Percentiles rank a stretch among this genome's conserved stretches.
phyloP scores from a whole-genome alignment of 2,888 invertebrate genomes.

The Hirtodrosophila cameraria region DNA sequence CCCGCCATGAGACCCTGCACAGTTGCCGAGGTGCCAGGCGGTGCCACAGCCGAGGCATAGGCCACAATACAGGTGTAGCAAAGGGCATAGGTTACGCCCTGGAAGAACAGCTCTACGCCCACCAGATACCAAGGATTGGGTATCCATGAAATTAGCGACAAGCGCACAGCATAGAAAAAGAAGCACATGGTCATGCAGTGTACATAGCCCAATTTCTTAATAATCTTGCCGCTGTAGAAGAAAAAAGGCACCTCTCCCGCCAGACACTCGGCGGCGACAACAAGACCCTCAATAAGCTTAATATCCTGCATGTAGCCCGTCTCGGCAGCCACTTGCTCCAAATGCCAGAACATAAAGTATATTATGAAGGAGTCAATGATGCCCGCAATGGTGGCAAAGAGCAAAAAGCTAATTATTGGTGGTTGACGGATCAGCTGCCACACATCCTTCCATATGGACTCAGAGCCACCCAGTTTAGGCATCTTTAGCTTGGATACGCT shows the following conservation, averaged over 20 bases:
- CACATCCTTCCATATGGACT: conserved; percentile 89
- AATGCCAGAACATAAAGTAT: conserved; percentile 93
- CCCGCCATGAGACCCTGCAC: conserved; percentile 94
- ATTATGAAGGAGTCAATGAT: conserved; percentile 92
- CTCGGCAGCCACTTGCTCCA: conserved; percentile 89
- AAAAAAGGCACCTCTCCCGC: conserved; percentile 92
- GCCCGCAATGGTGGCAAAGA: conserved; percentile 90
- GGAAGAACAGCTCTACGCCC: conserved; percentile 91
- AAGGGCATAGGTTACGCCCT: conserved; percentile 94
- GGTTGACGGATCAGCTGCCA: conserved; percentile 87
- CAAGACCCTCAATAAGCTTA: conserved; percentile 91
- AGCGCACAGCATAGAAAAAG: conserved; percentile 89
- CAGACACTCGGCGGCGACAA: conserved; percentile 91
- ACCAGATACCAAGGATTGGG: conserved; percentile 93
- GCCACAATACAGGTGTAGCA: conserved; percentile 93
- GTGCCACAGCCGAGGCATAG: conserved; percentile 88
- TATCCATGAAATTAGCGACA: conserved; percentile 90
- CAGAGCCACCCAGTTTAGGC: conserved; percentile 88
- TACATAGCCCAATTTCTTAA: conserved; percentile 91
- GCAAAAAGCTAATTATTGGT: conserved; percentile 88
- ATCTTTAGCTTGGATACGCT: conserved; percentile 87
- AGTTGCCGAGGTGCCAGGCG: conserved; percentile 91
- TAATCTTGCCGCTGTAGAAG: conserved; percentile 89
- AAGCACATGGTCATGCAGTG: conserved; percentile 91
- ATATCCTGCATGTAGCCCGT: conserved; percentile 88